Evolutionary conservation across 2,113 vertebrate species (phyloP).

Genomic region (Anthoscopus minutus): DNA sequence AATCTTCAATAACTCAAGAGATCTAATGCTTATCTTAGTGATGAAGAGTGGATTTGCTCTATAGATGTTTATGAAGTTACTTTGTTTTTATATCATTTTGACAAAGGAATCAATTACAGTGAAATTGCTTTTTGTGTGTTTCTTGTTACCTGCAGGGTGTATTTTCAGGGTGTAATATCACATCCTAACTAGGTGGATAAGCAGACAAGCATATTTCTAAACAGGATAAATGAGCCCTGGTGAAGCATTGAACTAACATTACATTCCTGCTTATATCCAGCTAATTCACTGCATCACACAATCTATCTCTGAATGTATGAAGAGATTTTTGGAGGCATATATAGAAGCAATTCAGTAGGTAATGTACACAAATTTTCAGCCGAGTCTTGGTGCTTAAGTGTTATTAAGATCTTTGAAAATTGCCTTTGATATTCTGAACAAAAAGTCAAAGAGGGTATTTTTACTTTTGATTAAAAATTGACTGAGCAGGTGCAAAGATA

Average conservation of each 20-base stretch:
- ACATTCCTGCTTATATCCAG: not conserved
- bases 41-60: not conserved
- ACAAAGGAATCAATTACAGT: constrained; percentile 7
- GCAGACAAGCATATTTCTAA: constrained; percentile 19
- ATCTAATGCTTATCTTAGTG: not conserved
- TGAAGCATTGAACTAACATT: not conserved
- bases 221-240: constrained; percentile 3
- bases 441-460: constrained; percentile 6
- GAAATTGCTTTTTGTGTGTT: constrained; percentile 19
- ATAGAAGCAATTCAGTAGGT: not conserved
- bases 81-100: not conserved
- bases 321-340: not conserved
- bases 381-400: not conserved
- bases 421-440: constrained; percentile 17
- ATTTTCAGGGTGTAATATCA: not conserved
- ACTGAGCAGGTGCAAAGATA: not conserved
- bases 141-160: not conserved
- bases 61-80: not conserved
- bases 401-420: constrained; percentile 27
- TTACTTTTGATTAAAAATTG: constrained; percentile 29
- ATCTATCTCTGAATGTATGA: not conserved
- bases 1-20: not conserved
- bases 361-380: not conserved
- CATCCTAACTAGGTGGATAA: not conserved
- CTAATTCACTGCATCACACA: not conserved